Base-by-base conservation (phyloP, 2,888 invertebrate species). In the Aporophyla lueneburgensis region DNA sequence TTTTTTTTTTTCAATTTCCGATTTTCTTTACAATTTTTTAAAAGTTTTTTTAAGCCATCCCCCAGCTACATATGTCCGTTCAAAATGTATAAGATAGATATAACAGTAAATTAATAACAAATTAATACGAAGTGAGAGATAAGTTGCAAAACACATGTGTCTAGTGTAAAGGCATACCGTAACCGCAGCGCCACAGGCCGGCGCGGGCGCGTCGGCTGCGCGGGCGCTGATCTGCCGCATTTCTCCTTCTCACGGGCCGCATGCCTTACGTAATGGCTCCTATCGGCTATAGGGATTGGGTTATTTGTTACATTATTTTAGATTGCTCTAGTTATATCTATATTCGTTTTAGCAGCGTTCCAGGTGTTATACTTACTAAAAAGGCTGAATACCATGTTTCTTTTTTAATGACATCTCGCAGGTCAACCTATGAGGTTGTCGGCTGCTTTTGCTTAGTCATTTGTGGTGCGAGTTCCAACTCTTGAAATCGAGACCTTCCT, bases 191-290 rank as follows among this genome's bases (percentile, higher is more conserved):
- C 73, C 79, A 80, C 77, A 59, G 59, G 56, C 59, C 66, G 16
- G 65, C 78, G 71, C 56, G 54, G 72, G 27, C 40, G 76, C 33
- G 58, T 7, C 74, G 40, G 78, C 77, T 69, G 85, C 86, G 81
- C 82, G 75, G 78, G 83, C 88, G 84, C 87, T 80, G 84, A 78
- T 84, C 86, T 83, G 86, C 80, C 86, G 84, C 89, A 87, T 89
- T 91, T 89, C 90, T 89, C 87, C 86, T 86, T 89, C 84, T 84
- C 87, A 86, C 88, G 88, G 74, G 71, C 71, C 71, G 65, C 78
- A 66, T 63, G 71, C 72, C 83, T 86, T 81, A 78, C 83, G 80
- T 81, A 81, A 85, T 71, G n/a, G 62, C 54, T 73, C 56, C 74
- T 81, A 74, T 81, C 33, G 56, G n/a, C 63, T 71, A 58, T 61